These are phyloP conservation scores for Phylloscopus trochiloides DNA, from an alignment of 2,113 vertebrate genomes.

Conservation along the genomic window DNA sequence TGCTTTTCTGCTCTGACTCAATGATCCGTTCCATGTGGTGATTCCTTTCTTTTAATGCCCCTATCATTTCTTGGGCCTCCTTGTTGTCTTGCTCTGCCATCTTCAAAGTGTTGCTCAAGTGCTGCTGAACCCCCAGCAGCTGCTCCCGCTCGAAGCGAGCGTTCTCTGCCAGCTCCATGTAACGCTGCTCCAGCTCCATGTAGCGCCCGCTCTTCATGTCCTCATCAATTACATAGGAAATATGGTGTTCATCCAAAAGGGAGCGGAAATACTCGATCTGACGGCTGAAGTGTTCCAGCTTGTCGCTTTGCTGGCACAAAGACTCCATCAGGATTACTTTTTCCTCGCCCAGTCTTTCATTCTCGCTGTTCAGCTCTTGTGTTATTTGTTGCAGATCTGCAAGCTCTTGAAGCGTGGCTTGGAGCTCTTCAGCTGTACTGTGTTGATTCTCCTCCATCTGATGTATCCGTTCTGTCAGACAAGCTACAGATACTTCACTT, in stretches of 20 bases:
- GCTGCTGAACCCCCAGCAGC: constrained; percentile 92
- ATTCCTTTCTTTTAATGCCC: constrained; percentile 88
- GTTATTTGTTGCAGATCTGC: constrained; percentile 93
- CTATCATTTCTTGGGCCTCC: constrained; percentile 91
- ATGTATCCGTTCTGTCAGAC: constrained; percentile 91
- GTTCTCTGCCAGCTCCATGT: constrained; percentile 87
- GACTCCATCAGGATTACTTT: constrained; percentile 95
- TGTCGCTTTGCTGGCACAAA: constrained; percentile 92
- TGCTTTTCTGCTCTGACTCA: constrained; percentile 88
- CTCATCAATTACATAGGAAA: constrained; percentile 85
- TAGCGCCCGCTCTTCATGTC: constrained; percentile 93
- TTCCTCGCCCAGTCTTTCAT: constrained; percentile 92
- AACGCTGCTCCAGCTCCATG: constrained; percentile 93
- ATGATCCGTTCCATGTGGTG: constrained; percentile 91
- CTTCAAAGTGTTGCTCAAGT: constrained; percentile 93
- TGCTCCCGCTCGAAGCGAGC: constrained; percentile 92
- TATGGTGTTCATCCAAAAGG: constrained; percentile 87
- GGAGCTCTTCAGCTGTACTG: constrained; percentile 92
- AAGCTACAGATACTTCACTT: constrained; percentile 90
- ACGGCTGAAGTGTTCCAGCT: constrained; percentile 86
- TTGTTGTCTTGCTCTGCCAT: constrained; percentile 97
- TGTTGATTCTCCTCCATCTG: constrained; percentile 98
- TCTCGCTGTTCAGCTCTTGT: constrained; percentile 92
- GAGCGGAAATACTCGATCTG: constrained; percentile 90
- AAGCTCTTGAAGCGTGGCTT: constrained; percentile 92